Evolutionary conservation across 2,888 invertebrate genomes (phyloP).

Genomic region (Cepaea hortensis): DNA sequence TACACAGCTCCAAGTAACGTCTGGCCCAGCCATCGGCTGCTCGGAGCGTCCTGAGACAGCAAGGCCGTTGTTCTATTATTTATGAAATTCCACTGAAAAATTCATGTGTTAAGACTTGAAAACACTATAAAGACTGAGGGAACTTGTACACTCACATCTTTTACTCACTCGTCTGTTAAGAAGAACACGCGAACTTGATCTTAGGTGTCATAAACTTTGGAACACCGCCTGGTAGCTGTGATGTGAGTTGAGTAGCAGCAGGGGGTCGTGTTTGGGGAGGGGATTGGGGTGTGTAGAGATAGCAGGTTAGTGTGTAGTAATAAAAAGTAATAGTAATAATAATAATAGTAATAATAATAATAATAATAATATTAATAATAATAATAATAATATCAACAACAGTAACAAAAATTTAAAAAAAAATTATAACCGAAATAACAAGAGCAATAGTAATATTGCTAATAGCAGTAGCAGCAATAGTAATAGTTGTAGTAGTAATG

Average conservation of each 20-base stretch:
- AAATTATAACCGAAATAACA: not conserved
- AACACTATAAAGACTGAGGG: slow-evolving; percentile 55
- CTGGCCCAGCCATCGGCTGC: slow-evolving; percentile 23
- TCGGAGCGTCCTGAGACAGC: slow-evolving; percentile 46
- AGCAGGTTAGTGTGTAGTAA: no score
- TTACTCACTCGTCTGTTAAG: not conserved
- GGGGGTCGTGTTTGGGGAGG: no score
- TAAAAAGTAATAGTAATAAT: not conserved
- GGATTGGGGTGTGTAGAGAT: no score
- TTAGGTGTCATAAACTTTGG: no score
- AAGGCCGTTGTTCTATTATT: slow-evolving; percentile 59
- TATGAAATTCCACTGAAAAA: slow-evolving; percentile 61
- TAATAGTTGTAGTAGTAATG: slow-evolving; percentile 39
- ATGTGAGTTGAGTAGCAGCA: no score
- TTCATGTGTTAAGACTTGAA: slow-evolving; percentile 58
- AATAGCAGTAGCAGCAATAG: slow-evolving; percentile 30
- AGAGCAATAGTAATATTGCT: slow-evolving; percentile 10
- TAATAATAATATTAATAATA: slow-evolving; percentile 33
- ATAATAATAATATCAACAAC: slow-evolving; percentile 25
- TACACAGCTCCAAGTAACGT: no score
- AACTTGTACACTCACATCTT: slow-evolving; percentile 26
- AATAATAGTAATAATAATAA: slow-evolving; percentile 31
- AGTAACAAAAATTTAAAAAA: not conserved
- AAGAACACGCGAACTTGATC: no score
- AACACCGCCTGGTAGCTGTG: no score